phyloP scores from a whole-genome alignment of 2,888 invertebrate species.

The Aleiodes testaceus region DNA sequence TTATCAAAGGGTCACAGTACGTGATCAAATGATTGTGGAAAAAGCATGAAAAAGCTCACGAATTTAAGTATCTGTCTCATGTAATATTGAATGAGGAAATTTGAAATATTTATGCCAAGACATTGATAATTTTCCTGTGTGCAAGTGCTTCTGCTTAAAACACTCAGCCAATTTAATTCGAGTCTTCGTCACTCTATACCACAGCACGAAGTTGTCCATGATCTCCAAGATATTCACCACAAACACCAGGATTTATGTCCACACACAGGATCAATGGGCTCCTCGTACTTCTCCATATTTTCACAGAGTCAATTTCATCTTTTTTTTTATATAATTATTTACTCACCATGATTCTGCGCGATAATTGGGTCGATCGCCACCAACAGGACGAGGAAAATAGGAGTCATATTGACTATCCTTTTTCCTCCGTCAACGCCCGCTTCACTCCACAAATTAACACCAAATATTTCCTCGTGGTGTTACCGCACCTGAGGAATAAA shows the following conservation, averaged over 20 bases:
- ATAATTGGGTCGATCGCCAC: constrained; percentile 72
- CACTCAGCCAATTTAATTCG: constrained; percentile 6
- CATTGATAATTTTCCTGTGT: constrained; percentile 14
- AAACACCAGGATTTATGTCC: constrained; percentile 43
- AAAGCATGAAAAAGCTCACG: constrained; percentile 1
- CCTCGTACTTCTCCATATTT: constrained; percentile 32
- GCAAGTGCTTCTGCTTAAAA: constrained; percentile 1
- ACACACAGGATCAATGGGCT: constrained; percentile 36
- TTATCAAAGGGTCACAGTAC: background rate
- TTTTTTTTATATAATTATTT: constrained; percentile 54
- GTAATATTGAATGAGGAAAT: background rate
- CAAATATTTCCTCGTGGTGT: constrained; percentile 51
- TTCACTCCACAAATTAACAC: constrained; percentile 68
- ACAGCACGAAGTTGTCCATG: constrained; percentile 31
- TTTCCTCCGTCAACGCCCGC: constrained; percentile 66
- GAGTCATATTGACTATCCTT: constrained; percentile 72
- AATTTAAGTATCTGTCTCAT: background rate
- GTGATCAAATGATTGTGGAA: background rate
- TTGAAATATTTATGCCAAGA: background rate
- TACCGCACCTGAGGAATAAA: constrained; percentile 66
- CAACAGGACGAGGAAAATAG: constrained; percentile 71
- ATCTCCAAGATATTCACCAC: constrained; percentile 43
- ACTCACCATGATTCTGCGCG: constrained; percentile 71
- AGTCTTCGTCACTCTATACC: constrained; percentile 7
- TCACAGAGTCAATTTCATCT: constrained; percentile 34